A percentile compares a stretch with the other conserved stretches of the same genome.
Conservation (phyloP, 2,888 invertebrate species). For the Stenodera caucasica region DNA sequence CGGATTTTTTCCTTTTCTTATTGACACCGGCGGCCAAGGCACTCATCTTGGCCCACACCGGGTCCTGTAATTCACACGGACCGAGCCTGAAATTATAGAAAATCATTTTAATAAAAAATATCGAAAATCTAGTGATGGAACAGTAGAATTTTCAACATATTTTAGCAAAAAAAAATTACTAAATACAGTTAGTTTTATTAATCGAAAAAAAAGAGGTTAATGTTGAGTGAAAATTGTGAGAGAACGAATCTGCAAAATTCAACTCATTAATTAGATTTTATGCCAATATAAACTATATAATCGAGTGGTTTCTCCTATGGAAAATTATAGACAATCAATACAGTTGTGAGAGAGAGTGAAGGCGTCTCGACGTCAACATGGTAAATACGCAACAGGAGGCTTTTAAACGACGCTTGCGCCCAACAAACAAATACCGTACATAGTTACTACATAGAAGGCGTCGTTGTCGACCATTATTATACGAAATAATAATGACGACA, state of each 20-base stretch:
- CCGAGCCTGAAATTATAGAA: conserved; percentile 73
- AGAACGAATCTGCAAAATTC: neutral
- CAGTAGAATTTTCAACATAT: neutral
- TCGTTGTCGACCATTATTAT: no score
- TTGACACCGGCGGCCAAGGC: conserved; percentile 66
- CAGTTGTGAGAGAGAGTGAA: no score
- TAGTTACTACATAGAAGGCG: no score
- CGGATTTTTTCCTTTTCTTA: conserved; percentile 66
- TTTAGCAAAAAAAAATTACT: neutral
- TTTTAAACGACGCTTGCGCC: conserved; percentile 37
- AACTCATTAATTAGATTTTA: no score
- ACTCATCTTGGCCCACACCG: conserved; percentile 85
- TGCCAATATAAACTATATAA: no score
- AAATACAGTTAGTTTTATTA: neutral
- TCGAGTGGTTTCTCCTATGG: no score
- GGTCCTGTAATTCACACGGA: conserved; percentile 88
- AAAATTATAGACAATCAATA: conserved; percentile 47
- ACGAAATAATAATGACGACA: neutral
- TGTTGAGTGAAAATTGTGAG: neutral
- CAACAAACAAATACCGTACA: no score
- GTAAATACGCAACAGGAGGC: conserved; percentile 43
- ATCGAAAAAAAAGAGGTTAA: no score
- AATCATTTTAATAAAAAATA: conserved; percentile 17
- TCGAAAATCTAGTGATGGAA: neutral
- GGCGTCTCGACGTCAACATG: conserved; percentile 51